Base-by-base conservation (phyloP, 2,888 invertebrate species). In the Drosophila phalerata region DNA sequence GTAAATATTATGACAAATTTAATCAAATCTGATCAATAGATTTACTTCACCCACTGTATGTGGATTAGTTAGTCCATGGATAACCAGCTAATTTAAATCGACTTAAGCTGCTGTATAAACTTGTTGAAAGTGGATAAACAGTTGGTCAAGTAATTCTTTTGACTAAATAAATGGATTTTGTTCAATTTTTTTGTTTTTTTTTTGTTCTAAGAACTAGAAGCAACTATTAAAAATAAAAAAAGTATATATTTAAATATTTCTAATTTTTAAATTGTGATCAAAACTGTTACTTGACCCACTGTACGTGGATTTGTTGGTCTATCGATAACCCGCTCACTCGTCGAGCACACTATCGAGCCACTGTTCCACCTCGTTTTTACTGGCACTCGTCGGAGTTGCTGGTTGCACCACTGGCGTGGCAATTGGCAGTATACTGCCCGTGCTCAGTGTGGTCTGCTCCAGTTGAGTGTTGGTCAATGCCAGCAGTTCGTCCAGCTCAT, bases 261-360 rank as follows among this genome's bases (percentile, higher is more conserved):
- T 5, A 28, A 22, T 30, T 8, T 30, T 30, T 1, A 30, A n/a
- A n/a, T 34, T 13, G n/a, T 34, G 1, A 13, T 37, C n/a, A n/a
- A n/a, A 37, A n/a, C 37, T n/a, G 2, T 37, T 37, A 37, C 37
- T 37, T n/a, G 37, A 37, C 37, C n/a, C 5, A 37, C 37, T 37
- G 37, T 37, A 2, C 8, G 37, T 8, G 2, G 34, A 32, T 34
- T 34, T 11, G 17, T 6, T 32, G 6, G 3, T 13, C 10, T 9
- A 22, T 11, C 4, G 42, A 6, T 15, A 2, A 17, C 5, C 19
- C 8, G 8, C 43, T 83, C 68, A 92, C 51, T 92, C 90, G 48
- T 92, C 91, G 11, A 92, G 75, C 0, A 92, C 91, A 64, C 90
- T 90, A 65, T 92, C 93, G 9, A 92, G 69, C 92, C 92, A 92